Conservation (phyloP, 92 coral and sea anemone species). For the Porites rus region DNA sequence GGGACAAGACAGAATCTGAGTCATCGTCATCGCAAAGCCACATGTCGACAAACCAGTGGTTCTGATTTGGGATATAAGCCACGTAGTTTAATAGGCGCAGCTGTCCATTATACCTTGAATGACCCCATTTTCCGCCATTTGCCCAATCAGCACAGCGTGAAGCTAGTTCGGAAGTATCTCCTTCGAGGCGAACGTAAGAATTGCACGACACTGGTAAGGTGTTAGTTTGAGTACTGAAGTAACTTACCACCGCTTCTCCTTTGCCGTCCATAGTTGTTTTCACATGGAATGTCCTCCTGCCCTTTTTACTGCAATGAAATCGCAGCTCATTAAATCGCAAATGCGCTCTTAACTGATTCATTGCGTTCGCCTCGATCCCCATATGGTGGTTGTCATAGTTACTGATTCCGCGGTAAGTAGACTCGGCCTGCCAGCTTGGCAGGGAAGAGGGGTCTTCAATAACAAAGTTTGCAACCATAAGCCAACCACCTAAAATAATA, state of each 20-base stretch:
- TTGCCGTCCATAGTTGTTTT: conserved; percentile 12
- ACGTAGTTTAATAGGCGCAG: conserved; percentile 28
- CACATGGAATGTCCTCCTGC: conserved; percentile 33
- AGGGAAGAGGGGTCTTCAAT: conserved; percentile 6
- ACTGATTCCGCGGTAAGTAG: conserved; percentile 9
- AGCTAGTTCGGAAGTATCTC: conserved; percentile 41
- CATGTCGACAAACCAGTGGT: conserved; percentile 36
- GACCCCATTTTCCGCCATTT: conserved; percentile 24
- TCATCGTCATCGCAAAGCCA: conserved; percentile 55
- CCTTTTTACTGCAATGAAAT: conserved; percentile 49
- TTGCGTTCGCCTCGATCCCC: conserved; percentile 9
- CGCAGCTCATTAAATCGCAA: conserved; percentile 30
- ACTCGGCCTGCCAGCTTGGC: background rate
- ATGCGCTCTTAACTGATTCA: conserved; percentile 19
- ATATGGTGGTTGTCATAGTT: conserved; percentile 23
- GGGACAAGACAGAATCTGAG: background rate
- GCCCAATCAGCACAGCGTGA: conserved; percentile 35
- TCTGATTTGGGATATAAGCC: conserved; percentile 12
- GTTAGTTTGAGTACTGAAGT: conserved; percentile 9
- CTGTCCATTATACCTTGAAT: background rate
- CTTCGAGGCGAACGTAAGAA: conserved; percentile 2
- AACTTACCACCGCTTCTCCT: conserved; percentile 36
- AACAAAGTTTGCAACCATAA: conserved; percentile 33
- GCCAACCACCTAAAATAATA: conserved; percentile 45
- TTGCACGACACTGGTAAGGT: conserved; percentile 14